Evolutionary conservation across 2,888 invertebrate genomes (phyloP), one percentile per base, ranked within the genome.

Genomic region (Paralinhomoeus sp.): DNA sequence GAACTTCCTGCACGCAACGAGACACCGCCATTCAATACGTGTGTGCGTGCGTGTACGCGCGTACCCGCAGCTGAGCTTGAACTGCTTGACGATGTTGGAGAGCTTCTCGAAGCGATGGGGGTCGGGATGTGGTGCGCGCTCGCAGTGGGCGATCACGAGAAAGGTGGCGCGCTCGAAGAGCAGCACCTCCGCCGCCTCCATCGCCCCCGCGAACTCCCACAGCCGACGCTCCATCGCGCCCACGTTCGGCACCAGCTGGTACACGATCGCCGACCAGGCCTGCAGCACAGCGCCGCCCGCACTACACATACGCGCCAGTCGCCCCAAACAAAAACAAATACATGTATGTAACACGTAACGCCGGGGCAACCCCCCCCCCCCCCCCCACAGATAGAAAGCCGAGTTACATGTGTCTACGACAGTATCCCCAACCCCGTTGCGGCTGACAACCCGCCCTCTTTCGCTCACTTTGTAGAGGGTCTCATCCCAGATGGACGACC

Each of bases 401-500:
- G n/a, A n/a, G n/a, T n/a, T n/a, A n/a, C n/a, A n/a, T n/a, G n/a
- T n/a, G n/a, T n/a, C n/a, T n/a, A n/a, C n/a, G n/a, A n/a, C n/a
- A n/a, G n/a, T n/a, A n/a, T n/a, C n/a, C n/a, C n/a, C n/a, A n/a
- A n/a, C n/a, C n/a, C n/a, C n/a, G n/a, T n/a, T n/a, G n/a, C n/a
- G n/a, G n/a, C n/a, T n/a, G n/a, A n/a, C n/a, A n/a, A n/a, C n/a
- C n/a, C n/a, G n/a, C n/a, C n/a, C n/a, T n/a, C n/a, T n/a, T n/a
- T n/a, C n/a, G n/a, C 47, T 49, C 58, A 72, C 73, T 62, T 83
- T 81, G 66, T 97, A 99, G 37, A 99, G 69, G 17, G 97, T 99
- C 71, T 99, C 97, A 68, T 99, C 97, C 97, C 97, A 99, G 64
- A 99, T 99, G 52, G 93, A 93, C 24, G 97, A 97, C 54, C 85